These are phyloP conservation scores for Silurus lanzhouensis DNA, from an alignment of 2,797 vertebrate species.

Conservation along the genomic window DNA sequence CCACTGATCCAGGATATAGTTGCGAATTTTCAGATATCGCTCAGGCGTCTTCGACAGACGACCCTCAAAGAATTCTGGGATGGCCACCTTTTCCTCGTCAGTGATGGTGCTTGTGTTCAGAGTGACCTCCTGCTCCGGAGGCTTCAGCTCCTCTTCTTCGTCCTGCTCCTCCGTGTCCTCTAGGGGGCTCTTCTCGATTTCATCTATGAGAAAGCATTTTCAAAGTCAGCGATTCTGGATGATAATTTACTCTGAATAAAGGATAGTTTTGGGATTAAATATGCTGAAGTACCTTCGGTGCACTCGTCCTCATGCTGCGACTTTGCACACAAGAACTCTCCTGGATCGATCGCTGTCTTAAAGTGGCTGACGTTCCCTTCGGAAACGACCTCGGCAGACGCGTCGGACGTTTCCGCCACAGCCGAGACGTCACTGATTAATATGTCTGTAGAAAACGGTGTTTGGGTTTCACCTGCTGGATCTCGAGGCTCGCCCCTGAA, in stretches of 20 bases:
- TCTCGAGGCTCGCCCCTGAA: constrained; percentile 51
- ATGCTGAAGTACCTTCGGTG: constrained; percentile 24
- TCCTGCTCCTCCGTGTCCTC: constrained; percentile 66
- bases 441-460: not conserved
- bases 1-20: constrained; percentile 98
- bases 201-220: constrained; percentile 13
- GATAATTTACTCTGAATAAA: not conserved
- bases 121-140: constrained; percentile 88
- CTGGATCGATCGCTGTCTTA: constrained; percentile 13
- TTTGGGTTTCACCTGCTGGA: constrained; percentile 31
- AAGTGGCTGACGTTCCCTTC: not conserved
- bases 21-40: constrained; percentile 95
- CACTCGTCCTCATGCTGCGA: constrained; percentile 21
- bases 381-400: not conserved
- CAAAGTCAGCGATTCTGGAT: not conserved
- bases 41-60: constrained; percentile 95
- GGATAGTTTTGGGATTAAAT: not conserved
- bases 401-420: not conserved
- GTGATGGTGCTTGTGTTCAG: constrained; percentile 82
- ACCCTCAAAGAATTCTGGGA: constrained; percentile 97
- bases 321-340: not conserved
- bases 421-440: not conserved
- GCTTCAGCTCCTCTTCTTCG: constrained; percentile 84
- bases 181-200: constrained; percentile 28
- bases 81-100: constrained; percentile 96